phyloP scores from a whole-genome alignment of 2,888 invertebrate genomes.

The Eristalinus aeneus region DNA sequence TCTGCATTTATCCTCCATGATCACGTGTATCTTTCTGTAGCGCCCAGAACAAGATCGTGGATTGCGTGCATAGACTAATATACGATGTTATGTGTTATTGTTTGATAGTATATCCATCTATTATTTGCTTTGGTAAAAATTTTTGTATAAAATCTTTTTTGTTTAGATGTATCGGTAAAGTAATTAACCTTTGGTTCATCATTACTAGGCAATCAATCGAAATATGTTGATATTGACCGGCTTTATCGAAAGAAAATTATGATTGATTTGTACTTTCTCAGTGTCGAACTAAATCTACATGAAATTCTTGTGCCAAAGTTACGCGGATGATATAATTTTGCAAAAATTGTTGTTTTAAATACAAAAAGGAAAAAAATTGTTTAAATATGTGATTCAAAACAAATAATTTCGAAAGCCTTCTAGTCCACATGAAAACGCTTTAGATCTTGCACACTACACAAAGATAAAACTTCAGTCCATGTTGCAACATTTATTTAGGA shows the following conservation, averaged over 20 bases:
- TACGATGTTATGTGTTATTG: not conserved
- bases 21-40: not conserved
- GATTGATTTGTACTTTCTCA: not conserved
- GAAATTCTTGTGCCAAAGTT: not conserved
- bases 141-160: not conserved
- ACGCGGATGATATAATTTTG: too few species aligned
- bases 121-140: not conserved
- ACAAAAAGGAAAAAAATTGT: too few species aligned
- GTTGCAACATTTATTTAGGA: not conserved
- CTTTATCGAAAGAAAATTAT: not conserved
- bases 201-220: not conserved
- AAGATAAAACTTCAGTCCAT: not conserved
- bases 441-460: too few species aligned
- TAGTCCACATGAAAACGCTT: too few species aligned
- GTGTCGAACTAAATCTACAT: not conserved
- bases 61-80: not conserved
- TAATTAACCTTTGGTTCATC: slow-evolving; percentile 14
- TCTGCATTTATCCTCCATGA: not conserved
- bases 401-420: too few species aligned
- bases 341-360: too few species aligned
- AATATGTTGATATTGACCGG: not conserved
- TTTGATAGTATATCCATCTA: slow-evolving; percentile 10
- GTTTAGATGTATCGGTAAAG: not conserved
- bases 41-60: slow-evolving; percentile 6
- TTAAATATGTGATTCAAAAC: too few species aligned